These are phyloP conservation scores for Idris sp. DNA, from an alignment of 1,140 invertebrate genomes.

Conservation along the genomic window DNA sequence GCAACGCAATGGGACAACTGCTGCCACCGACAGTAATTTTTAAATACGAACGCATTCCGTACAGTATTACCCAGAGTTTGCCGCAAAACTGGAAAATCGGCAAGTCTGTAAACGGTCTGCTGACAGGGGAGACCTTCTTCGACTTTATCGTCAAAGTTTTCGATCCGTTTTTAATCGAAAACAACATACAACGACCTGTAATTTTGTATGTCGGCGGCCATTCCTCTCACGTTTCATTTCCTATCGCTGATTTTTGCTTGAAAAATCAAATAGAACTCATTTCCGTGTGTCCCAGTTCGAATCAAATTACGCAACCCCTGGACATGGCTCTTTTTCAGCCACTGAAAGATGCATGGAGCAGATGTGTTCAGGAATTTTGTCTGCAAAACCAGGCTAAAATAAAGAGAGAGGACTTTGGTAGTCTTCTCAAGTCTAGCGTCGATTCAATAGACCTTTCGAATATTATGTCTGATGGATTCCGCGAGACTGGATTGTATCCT, in stretches of 20 bases:
- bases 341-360: no score
- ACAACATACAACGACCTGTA: constrained; percentile 22
- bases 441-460: no score
- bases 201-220: constrained; percentile 66
- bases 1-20: no score
- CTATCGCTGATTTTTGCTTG: constrained; percentile 61
- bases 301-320: no score
- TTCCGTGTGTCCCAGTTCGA: no score
- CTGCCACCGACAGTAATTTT: constrained; percentile 41
- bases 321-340: no score
- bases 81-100: constrained; percentile 57
- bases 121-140: constrained; percentile 31
- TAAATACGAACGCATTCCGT: constrained; percentile 55
- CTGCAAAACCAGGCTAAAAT: no score
- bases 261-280: neutral
- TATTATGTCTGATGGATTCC: no score
- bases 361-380: no score
- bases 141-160: constrained; percentile 35
- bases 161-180: constrained; percentile 14
- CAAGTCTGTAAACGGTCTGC: constrained; percentile 35
- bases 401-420: no score
- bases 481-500: no score
- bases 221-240: constrained; percentile 63
- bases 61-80: constrained; percentile 50
- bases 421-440: no score